Percentiles rank a stretch among this genome's conserved stretches.
phyloP scores from a whole-genome alignment of 1,140 invertebrate genomes.

The Adelges cooleyi region DNA sequence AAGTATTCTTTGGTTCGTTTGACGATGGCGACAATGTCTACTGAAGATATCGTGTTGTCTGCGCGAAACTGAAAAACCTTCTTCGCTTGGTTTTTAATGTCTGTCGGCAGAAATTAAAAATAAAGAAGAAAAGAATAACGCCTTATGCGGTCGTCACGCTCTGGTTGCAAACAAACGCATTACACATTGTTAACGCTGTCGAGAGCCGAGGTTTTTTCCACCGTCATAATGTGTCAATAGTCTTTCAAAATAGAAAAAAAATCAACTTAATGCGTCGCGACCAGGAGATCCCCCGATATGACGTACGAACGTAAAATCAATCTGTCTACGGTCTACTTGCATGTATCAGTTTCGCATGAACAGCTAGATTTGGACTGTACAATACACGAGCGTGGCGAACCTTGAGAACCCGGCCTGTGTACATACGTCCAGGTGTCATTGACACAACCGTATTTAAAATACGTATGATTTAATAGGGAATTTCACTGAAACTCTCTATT shows the following conservation, averaged over 20 bases:
- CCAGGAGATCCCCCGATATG: background rate
- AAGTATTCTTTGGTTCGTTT: too few species aligned
- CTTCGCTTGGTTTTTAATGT: too few species aligned
- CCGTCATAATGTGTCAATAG: background rate
- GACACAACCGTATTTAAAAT: too few species aligned
- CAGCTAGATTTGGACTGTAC: background rate
- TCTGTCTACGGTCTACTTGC: constrained; percentile 5
- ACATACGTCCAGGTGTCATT: background rate
- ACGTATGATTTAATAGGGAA: too few species aligned
- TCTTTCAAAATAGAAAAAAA: too few species aligned
- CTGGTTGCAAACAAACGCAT: constrained; percentile 2
- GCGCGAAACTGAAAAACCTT: too few species aligned
- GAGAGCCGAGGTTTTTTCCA: background rate
- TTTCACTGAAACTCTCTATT: too few species aligned
- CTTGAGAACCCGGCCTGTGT: constrained; percentile 5
- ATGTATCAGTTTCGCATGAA: constrained; percentile 1
- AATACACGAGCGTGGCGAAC: background rate
- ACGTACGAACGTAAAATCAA: background rate
- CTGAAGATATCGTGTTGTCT: too few species aligned
- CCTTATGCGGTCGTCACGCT: background rate
- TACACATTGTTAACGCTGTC: background rate
- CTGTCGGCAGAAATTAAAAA: too few species aligned
- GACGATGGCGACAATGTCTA: too few species aligned
- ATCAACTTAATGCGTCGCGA: background rate
- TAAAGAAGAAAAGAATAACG: too few species aligned